Evolutionary conservation across 2,113 vertebrate genomes (phyloP), one percentile per base, ranked within the genome.

Genomic region (Lathamus discolor): DNA sequence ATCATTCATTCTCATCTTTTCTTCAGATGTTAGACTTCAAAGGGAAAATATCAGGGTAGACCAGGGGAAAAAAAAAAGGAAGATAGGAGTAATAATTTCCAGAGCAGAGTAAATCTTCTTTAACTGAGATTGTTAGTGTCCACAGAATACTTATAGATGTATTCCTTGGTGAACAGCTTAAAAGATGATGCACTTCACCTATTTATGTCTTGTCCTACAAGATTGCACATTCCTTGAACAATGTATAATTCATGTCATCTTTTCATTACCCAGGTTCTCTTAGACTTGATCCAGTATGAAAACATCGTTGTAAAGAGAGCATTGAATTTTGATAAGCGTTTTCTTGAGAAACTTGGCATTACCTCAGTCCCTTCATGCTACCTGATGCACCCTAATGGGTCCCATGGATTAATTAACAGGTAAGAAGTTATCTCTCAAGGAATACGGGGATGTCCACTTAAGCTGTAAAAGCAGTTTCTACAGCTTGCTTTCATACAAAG

Each of bases 211-310:
- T 88, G 75, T 70, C 41, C 75, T 88, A 10, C 68, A 55, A 44
- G 80, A 61, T 37, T 85, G 77, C 59, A 0, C 86, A 11, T 91
- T 90, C 35, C 70, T 68, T 69, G 54, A 57, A 28, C 49, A 82
- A 9, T 69, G 46, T 69, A 1, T 83, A 80, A 95, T 57, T 92
- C 28, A 8, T 82, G 51, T 31, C 11, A 22, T 14, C 25, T 67
- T 76, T 82, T 88, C 23, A 1, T 70, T 37, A 1, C 55, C 64
- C 97, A 99, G 99, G 99, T 99, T 93, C 99, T 98, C 25, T 91
- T 99, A 93, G 99, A 99, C 97, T 92, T 99, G 97, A 93, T 98
- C 84, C 98, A 97, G 14, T 99, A 97, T 52, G 98, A 99, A 55
- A 98, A 98, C 88, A 86, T 99, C 2, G 25, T 93, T 72, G 99